Base-by-base conservation (phyloP, 2,888 invertebrate genomes). In the Ophioninae sp. region DNA sequence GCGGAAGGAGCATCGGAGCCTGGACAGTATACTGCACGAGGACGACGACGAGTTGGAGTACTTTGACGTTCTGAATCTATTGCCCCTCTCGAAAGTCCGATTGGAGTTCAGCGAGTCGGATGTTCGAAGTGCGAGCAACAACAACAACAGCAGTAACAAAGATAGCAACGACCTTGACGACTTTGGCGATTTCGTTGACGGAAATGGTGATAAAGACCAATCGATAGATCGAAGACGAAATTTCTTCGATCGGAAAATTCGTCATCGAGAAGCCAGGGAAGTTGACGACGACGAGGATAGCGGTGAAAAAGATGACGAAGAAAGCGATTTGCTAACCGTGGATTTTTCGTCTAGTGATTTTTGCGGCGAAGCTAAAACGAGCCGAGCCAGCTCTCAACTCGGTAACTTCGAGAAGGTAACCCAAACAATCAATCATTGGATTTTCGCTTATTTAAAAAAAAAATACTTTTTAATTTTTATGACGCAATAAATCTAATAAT, bases 21-120 rank as follows among this genome's bases (percentile, higher is more conserved):
- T 93, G 64, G 93, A 93, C 83, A 93, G 92, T 79, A 91, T 93
- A 70, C 85, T 92, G 10, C 90, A 91, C 72, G 93, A 93, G 84
- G 92, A 92, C 86, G 92, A 92, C 59, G 88, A 88, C 39, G 93
- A 93, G 79, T 82, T 93, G 68, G 92, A 93, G 70, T 93, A 93
- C 82, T 92, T 93, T 76, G 92, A 93, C 85, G 91, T 93, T 6
- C 79, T 93, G 64, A 92, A 93, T 79, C 88, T 93, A 0, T 86
- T 93, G 50, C 93, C 93, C 0, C 73, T 93, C 50, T 92, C 93
- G 3, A 93, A 93, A 85, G 91, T 92, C 2, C 89, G 92, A 17
- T 75, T 93, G 75, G 91, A 91, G 77, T 88, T 91, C 74, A 88
- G 90, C 80, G 92, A 91, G 64, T 84, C 86, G 10, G 88, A 86